Evolutionary conservation across 2,113 vertebrate species (phyloP).

Genomic region (Tragelaphus imberbis): DNA sequence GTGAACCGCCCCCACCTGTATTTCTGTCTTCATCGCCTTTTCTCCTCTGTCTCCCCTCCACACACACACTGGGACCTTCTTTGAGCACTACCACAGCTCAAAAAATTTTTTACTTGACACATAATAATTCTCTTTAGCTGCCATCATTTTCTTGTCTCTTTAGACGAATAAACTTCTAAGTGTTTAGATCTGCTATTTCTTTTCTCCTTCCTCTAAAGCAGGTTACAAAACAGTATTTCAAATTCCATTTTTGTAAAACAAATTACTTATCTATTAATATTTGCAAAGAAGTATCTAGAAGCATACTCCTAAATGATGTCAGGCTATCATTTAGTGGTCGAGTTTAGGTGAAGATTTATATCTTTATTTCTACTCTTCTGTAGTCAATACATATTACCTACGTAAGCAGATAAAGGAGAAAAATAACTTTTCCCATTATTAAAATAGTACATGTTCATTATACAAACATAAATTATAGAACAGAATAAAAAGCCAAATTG

Average conservation of each 20-base stretch:
- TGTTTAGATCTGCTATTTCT: neutral
- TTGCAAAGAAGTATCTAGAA: neutral
- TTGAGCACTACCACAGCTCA: neutral
- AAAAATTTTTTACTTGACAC: neutral
- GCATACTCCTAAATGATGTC: neutral
- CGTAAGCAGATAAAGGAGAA: neutral
- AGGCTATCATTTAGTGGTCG: neutral
- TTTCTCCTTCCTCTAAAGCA: neutral
- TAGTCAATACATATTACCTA: neutral
- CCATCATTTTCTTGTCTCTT: neutral
- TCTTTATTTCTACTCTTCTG: constrained; percentile 26
- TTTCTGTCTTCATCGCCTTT: neutral
- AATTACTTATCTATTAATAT: neutral
- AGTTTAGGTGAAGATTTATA: constrained; percentile 35
- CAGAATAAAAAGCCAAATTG: neutral
- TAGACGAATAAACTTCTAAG: neutral
- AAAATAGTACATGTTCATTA: neutral
- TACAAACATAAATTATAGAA: neutral
- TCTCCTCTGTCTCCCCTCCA: neutral
- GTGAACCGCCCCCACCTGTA: neutral
- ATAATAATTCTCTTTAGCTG: neutral
- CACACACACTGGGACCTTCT: neutral
- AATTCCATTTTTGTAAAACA: neutral
- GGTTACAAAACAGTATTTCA: neutral
- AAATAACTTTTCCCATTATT: neutral